These are phyloP conservation scores for Erethizon dorsatum DNA, from an alignment of 2,797 vertebrate genomes.

Conservation along the genomic window DNA sequence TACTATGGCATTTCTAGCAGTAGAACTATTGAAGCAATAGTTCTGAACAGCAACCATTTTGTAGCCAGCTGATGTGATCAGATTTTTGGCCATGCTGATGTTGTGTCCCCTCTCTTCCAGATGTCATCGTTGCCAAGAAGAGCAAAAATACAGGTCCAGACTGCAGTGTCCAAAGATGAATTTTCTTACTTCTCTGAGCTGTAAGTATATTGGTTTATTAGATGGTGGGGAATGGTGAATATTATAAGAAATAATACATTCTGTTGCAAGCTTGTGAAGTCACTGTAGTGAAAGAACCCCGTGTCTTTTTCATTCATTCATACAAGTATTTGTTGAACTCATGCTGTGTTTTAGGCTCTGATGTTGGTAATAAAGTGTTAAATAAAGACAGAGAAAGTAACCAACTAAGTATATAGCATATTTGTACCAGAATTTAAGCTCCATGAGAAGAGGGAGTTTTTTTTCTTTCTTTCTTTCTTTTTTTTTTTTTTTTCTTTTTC, in stretches of 20 bases:
- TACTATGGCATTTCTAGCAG: background rate
- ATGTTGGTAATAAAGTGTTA: slow-evolving; percentile 24
- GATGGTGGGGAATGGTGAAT: background rate
- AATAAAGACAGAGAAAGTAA: slow-evolving; percentile 6
- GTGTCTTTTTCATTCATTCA: slow-evolving; percentile 42
- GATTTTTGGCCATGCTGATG: slow-evolving; percentile 24
- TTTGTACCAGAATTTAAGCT: background rate
- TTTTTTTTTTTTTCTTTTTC: slow-evolving; percentile 21
- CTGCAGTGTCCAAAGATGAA: slow-evolving; percentile 82
- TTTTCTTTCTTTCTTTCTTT: too few relatives aligned
- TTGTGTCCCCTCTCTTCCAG: slow-evolving; percentile 85
- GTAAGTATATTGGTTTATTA: slow-evolving; percentile 86
- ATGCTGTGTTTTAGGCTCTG: slow-evolving; percentile 5
- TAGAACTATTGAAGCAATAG: slow-evolving; percentile 27
- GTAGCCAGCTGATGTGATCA: background rate
- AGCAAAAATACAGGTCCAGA: slow-evolving; percentile 84
- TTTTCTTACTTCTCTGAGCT: slow-evolving; percentile 87
- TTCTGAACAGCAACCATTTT: slow-evolving; percentile 65
- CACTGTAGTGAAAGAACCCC: slow-evolving; percentile 35
- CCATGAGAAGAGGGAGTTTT: background rate
- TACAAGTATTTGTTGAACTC: slow-evolving; percentile 41
- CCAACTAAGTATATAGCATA: background rate
- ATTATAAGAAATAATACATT: slow-evolving; percentile 57
- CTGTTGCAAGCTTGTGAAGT: slow-evolving; percentile 19
- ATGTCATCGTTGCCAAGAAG: slow-evolving; percentile 89